Percentiles rank a stretch among this genome's conserved stretches.
phyloP scores from a whole-genome alignment of 2,113 vertebrate species.

The Sialia sialis region DNA sequence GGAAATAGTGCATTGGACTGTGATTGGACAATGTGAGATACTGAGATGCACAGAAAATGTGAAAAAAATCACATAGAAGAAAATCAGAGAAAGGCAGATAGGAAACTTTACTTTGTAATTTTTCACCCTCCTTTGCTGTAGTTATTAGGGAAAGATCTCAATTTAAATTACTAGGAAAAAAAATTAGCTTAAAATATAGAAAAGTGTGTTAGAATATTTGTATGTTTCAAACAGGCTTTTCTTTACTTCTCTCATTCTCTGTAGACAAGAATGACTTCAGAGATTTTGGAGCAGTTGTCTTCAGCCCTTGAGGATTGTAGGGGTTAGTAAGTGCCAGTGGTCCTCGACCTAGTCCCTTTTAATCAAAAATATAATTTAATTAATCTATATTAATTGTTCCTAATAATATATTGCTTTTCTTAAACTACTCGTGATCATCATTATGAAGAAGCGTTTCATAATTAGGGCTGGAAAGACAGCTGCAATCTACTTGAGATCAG shows the following conservation, averaged over 20 bases:
- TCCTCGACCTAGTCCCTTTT: not conserved
- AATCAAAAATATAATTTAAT: not conserved
- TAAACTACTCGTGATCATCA: rapidly evolving
- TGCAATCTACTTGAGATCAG: not conserved
- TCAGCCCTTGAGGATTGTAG: not conserved
- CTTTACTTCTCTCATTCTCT: not conserved
- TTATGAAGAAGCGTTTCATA: not conserved
- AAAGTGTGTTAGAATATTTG: not conserved
- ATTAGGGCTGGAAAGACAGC: not conserved
- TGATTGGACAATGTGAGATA: not conserved
- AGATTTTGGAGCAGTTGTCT: not conserved
- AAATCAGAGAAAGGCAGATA: not conserved
- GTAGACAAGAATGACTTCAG: rapidly evolving
- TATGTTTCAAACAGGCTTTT: not conserved
- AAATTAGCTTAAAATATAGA: not conserved
- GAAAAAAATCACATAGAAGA: not conserved
- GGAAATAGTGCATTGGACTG: not conserved
- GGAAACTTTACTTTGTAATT: not conserved
- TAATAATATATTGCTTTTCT: not conserved
- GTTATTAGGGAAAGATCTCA: not conserved
- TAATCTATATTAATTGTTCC: not conserved
- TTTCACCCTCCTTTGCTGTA: not conserved
- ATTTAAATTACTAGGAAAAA: not conserved
- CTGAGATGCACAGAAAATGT: not conserved
- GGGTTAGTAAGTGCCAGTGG: not conserved